Evolutionary conservation across 1,140 invertebrate genomes (phyloP), one percentile per base, ranked within the genome.

Genomic region (Paramacrobiotus metropolitanus): DNA sequence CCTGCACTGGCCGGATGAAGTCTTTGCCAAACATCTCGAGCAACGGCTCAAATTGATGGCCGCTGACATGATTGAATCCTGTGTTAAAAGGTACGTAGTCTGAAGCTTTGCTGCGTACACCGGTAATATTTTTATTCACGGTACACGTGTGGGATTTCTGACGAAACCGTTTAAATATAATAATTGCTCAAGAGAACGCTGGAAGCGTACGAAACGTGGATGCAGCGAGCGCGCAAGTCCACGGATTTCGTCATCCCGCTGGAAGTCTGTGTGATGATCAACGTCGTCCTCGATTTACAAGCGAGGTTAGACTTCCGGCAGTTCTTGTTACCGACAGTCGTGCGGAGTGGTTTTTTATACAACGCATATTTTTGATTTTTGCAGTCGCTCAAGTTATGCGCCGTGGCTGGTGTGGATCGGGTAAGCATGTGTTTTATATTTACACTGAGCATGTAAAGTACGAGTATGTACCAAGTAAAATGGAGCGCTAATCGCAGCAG

Each of bases 231-330:
- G 59, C 85, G 92, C 44, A 89, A 87, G 1, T 89, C 90, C 9
- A 94, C 91, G 30, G 94, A 98, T 77, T 99, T 96, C 73, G 87
- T 96, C 63, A 82, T 97, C 65, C 92, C 91, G 1, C 84, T 87
- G 3, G 95, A 99, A 79, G 90, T 96, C 74, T 97, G 93, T 76
- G 89, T 92, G 9, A 98, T 98, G 94, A 88, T 97, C 67, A 98
- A 99, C 77, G 92, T 97, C 64, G 89, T 97, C 65, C 80, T 78
- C 63, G 77, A 78, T 75, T 76, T 60, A 79, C 79, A 69, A 74
- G 72, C 65, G 74, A 77, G 68, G 74, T 74, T n/a, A n/a, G n/a
- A n/a, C n/a, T n/a, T n/a, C n/a, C n/a, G n/a, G n/a, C 65, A 59
- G 62, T 89, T n/a, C n/a, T n/a, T n/a, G n/a, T n/a, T n/a, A n/a